phyloP scores from a whole-genome alignment of 2,797 vertebrate genomes.

The Sylvilagus floridanus region DNA sequence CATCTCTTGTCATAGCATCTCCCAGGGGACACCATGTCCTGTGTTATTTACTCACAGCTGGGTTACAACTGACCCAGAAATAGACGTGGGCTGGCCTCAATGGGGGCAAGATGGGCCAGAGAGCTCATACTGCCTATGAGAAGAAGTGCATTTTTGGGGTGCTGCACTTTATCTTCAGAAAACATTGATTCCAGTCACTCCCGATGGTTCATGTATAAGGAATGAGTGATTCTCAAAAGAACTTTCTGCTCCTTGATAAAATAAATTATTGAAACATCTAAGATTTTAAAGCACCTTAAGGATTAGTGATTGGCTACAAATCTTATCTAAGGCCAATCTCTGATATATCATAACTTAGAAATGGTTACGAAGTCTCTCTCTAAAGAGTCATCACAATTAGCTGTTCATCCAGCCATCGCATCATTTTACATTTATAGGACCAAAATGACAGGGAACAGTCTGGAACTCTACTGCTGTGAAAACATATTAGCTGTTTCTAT shows the following conservation, averaged over 20 bases:
- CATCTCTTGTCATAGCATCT: not conserved
- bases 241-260: not conserved
- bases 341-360: slow-evolving; percentile 1
- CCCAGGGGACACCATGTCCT: not conserved
- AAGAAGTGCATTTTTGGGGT: not conserved
- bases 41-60: not conserved
- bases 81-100: not conserved
- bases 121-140: not conserved
- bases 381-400: not conserved
- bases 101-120: not conserved
- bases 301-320: not conserved
- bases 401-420: not conserved
- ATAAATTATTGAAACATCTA: not conserved
- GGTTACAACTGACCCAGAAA: not conserved
- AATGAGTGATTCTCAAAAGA: not conserved
- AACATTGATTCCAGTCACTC: not conserved
- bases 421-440: not conserved
- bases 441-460: not conserved
- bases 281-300: slow-evolving; percentile 19
- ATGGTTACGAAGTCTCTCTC: not conserved
- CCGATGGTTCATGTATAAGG: not conserved
- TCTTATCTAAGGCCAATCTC: not conserved
- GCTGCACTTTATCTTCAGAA: not conserved
- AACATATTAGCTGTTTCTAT: not conserved
- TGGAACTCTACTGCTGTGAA: not conserved